Evolutionary conservation across 2,113 vertebrate genomes (phyloP), one percentile per base, ranked within the genome.

Genomic region (Maccullochella peelii): DNA sequence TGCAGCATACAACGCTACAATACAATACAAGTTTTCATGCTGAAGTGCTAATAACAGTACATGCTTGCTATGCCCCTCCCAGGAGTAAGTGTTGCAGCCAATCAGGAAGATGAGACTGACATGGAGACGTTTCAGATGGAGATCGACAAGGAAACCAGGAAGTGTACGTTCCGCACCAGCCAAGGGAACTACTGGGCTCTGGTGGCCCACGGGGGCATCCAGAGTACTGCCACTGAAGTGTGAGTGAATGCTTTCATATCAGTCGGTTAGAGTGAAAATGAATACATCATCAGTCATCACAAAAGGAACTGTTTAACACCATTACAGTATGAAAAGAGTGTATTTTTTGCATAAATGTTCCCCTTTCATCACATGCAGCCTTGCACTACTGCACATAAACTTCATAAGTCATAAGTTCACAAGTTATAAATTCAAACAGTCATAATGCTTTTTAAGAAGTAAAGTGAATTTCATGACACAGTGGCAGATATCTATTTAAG

Each of bases 121-220:
- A 96, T 96, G 1, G 98, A 99, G 93, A 99, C 97, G 1, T 99
- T 98, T 95, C 97, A 99, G 95, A 97, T 99, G 96, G 98, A 99
- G 88, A 97, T 97, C 3, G 96, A 98, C 92, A 96, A 91, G 1
- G 97, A 98, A 67, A 98, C 95, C 78, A 97, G 93, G 91, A 97
- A 96, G 89, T 98, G 97, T 77, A 96, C 95, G 61, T 97, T 99
- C 72, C 96, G 98, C 79, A 96, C 96, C 92, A 96, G 96, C 89
- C 94, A 95, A 0, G 97, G 98, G 69, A 96, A 96, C 88, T 98
- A 97, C 95, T 99, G 98, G 98, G 96, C 95, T 27, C 95, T 99
- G 65, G 98, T 99, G 92, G 92, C 96, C 77, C 98, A 99, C 0
- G 97, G 98, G 75, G 97, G 97, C 77, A 96, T 99, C 93, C 97